These are phyloP conservation scores for Nomada flava DNA, from an alignment of 2,888 invertebrate species.

Conservation along the genomic window DNA sequence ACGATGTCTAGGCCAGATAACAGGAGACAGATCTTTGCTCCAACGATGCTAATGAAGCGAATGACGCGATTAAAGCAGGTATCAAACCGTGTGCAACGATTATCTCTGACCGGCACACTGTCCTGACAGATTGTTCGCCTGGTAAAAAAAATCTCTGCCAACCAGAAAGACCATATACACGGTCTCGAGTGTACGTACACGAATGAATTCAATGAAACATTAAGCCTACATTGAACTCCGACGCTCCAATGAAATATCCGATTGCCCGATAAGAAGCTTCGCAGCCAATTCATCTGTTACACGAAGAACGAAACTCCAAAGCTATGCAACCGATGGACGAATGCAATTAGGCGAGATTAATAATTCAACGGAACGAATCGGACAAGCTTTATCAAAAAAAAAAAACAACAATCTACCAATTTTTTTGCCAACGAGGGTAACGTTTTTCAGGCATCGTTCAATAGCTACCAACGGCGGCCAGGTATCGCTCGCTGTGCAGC, in stretches of 20 bases:
- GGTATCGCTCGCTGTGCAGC: neutral
- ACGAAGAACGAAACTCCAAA: neutral
- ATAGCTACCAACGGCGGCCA: neutral
- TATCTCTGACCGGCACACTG: conserved; percentile 9
- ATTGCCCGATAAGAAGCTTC: no score
- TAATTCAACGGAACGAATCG: no score
- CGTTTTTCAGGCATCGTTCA: neutral
- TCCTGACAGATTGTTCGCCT: conserved; percentile 36
- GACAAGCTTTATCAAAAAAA: neutral
- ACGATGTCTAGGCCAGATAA: neutral
- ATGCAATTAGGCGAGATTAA: no score
- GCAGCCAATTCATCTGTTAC: neutral
- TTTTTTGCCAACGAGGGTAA: neutral
- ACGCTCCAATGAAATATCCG: no score
- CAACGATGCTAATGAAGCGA: conserved; percentile 15
- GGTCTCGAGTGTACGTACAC: conserved; percentile 6
- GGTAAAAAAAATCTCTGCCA: conserved; percentile 21
- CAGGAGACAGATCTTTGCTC: neutral
- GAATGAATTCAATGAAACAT: conserved; percentile 7
- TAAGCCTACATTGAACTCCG: neutral
- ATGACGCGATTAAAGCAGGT: conserved; percentile 10
- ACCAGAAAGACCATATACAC: conserved; percentile 15
- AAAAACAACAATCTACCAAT: neutral
- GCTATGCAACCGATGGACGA: no score
- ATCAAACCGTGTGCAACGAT: conserved; percentile 8